Conservation (phyloP, 2,888 invertebrate species). For the Pterostichus madidus region DNA sequence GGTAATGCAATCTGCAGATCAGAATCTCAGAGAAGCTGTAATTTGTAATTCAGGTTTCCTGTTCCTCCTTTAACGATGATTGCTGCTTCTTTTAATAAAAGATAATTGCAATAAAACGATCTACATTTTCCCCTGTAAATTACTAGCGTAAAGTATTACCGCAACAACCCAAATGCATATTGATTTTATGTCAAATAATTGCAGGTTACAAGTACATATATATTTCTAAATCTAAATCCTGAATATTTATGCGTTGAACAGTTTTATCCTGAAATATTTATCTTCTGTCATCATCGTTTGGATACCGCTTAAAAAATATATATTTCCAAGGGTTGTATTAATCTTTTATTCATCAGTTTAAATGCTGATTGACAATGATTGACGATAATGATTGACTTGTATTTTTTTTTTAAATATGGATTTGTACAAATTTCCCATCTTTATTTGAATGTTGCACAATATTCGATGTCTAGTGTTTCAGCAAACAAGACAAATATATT, state of each 20-base stretch:
- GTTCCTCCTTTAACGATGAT: constrained; percentile 43
- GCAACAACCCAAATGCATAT: constrained; percentile 10
- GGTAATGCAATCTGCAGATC: constrained; percentile 30
- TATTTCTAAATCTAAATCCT: neutral
- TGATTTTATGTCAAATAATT: constrained; percentile 17
- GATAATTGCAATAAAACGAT: constrained; percentile 22
- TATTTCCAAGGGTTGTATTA: neutral
- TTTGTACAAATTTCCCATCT: neutral
- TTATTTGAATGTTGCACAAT: neutral
- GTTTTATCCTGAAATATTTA: constrained; percentile 9
- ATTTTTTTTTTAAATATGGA: neutral
- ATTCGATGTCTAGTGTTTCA: neutral
- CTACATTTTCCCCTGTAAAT: constrained; percentile 15
- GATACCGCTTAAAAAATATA: neutral
- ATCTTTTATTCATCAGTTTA: too few relatives aligned
- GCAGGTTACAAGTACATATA: neutral
- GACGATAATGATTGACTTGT: neutral
- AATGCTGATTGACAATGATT: too few relatives aligned
- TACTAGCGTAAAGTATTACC: constrained; percentile 4
- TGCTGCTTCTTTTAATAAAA: constrained; percentile 24
- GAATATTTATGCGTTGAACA: neutral
- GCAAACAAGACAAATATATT: too few relatives aligned
- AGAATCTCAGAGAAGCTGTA: constrained; percentile 37
- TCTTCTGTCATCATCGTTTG: too few relatives aligned
- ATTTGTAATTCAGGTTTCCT: constrained; percentile 47